A percentile compares a stretch with the other conserved stretches of the same genome.
These are phyloP conservation scores for Macrosiphum euphorbiae DNA, from an alignment of 2,888 invertebrate species.

Conservation along the genomic window DNA sequence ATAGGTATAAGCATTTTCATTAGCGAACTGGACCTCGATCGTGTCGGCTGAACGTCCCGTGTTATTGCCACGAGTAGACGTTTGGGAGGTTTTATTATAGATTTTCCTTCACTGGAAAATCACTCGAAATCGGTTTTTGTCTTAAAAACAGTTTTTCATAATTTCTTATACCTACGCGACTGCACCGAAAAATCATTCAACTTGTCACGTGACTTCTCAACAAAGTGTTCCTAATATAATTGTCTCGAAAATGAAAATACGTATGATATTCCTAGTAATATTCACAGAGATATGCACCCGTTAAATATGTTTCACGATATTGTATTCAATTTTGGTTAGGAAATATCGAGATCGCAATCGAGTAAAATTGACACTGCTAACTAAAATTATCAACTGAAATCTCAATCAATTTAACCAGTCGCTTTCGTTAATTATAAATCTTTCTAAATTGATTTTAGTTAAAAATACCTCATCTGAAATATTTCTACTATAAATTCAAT, in stretches of 20 bases:
- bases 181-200: neutral
- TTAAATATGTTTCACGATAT: neutral
- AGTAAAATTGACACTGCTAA: neutral
- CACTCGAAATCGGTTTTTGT: neutral
- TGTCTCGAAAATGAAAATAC: neutral
- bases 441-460: neutral
- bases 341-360: neutral
- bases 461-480: neutral
- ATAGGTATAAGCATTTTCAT: neutral
- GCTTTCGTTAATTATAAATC: neutral
- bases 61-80: neutral
- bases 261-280: neutral
- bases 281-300: neutral
- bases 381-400: neutral
- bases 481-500: neutral
- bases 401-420: neutral
- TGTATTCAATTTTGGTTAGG: neutral
- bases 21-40: neutral
- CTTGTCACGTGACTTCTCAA: neutral
- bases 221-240: neutral
- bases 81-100: neutral
- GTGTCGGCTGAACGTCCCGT: neutral
- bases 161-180: neutral
- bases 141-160: neutral
- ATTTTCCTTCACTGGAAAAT: neutral